Percentiles rank a stretch among this genome's conserved stretches.
phyloP scores from a whole-genome alignment of 2,888 invertebrate genomes.

The Disparrhopalites patrizii region DNA sequence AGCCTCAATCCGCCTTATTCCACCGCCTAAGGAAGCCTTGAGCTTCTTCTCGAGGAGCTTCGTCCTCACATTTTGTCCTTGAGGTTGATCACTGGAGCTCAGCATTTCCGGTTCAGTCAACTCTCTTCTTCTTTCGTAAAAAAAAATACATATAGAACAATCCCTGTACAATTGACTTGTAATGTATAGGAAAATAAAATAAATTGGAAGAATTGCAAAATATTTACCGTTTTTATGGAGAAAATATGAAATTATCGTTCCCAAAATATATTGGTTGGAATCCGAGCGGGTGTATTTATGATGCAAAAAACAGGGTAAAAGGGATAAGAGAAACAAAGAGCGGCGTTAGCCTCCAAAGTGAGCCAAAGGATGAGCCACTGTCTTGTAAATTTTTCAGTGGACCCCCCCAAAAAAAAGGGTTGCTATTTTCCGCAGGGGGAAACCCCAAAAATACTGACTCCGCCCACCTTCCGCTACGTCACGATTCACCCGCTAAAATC shows the following conservation, averaged over 20 bases:
- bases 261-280: too few species aligned
- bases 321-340: too few species aligned
- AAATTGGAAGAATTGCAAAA: background rate
- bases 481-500: background rate
- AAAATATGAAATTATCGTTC: too few species aligned
- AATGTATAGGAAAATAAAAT: background rate
- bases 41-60: slow-evolving; percentile 56
- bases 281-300: too few species aligned
- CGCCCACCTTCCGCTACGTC: background rate
- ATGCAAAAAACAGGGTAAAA: too few species aligned
- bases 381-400: too few species aligned
- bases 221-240: background rate
- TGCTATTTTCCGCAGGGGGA: background rate
- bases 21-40: slow-evolving; percentile 58
- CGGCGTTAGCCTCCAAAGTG: too few species aligned
- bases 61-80: slow-evolving; percentile 51
- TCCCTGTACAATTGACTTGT: background rate
- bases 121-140: background rate
- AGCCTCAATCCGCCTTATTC: slow-evolving; percentile 58
- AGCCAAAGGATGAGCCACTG: too few species aligned
- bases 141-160: background rate
- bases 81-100: background rate
- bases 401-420: too few species aligned
- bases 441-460: background rate
- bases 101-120: too few species aligned